Evolutionary conservation across 2,113 vertebrate species (phyloP), one percentile per base, ranked within the genome.

Genomic region (Microcebus murinus): DNA sequence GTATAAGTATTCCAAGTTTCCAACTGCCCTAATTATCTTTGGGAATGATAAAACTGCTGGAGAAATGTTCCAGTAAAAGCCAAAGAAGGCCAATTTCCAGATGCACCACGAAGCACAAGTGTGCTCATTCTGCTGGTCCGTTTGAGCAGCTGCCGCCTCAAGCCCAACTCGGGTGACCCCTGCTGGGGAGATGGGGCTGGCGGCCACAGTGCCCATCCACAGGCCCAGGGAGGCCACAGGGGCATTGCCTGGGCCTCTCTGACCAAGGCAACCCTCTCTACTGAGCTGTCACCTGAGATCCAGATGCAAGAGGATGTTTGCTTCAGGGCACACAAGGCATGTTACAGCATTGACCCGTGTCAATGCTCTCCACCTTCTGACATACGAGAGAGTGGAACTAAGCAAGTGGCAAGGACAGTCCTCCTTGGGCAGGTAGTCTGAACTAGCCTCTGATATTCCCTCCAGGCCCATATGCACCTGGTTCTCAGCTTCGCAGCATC

Each of bases 1-100:
- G 52, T 77, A 63, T 67, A 20, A 82, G 95, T 96, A 98, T 95
- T 97, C 73, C 74, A 97, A 93, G 36, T 95, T 96, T 97, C 87
- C 83, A 73, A 90, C 95, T 95, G 87, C 59, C 95, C 63, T 96
- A 95, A 97, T 96, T 97, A 7, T 97, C 97, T 96, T 97, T 71
- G 85, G 52, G 92, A 98, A 98, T 98, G 97, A 97, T 48, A 67
- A 97, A 98, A 97, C 97, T 96, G 94, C 92, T 98, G 96, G 97
- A 98, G 97, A 98, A 98, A 83, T 96, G 92, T 86, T 70, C 90
- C 50, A 48, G 93, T 95, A 52, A 77, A 85, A 94, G 59, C 18
- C 55, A 73, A 63, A 87, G 84, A 87, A 83, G 45, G 20, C 74
- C 81, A 96, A 97, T 98, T 98, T 98, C 92, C 82, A 96, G 63